Percentiles rank a stretch among this genome's conserved stretches.
Evolutionary conservation across 2,888 invertebrate species (phyloP).

Genomic region (Orthosia gothica): DNA sequence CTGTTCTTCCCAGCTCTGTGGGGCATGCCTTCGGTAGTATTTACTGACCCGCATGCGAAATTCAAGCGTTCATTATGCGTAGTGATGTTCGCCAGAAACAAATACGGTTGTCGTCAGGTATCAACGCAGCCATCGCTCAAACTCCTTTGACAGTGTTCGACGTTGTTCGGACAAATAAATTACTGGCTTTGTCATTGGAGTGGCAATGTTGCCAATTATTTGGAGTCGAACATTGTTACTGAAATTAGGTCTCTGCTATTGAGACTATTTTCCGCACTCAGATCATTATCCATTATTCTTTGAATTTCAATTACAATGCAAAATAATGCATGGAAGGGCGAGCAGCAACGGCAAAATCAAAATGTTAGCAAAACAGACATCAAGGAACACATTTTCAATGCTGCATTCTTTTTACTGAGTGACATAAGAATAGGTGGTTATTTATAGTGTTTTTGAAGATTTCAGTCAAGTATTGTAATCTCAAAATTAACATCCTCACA

Average conservation of each 20-base stretch:
- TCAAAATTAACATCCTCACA: not conserved
- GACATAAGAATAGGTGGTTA: not conserved
- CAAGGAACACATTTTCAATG: too few relatives aligned
- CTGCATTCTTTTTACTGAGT: too few relatives aligned
- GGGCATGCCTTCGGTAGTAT: conserved; percentile 50
- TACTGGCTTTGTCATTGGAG: conserved; percentile 10
- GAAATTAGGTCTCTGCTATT: not conserved
- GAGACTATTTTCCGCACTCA: not conserved
- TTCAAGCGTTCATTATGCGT: conserved; percentile 72
- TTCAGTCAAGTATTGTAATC: not conserved
- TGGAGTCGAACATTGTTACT: not conserved
- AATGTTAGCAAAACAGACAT: too few relatives aligned
- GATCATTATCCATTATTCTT: too few relatives aligned
- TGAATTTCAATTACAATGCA: too few relatives aligned
- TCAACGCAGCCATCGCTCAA: conserved; percentile 24
- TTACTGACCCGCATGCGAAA: conserved; percentile 75
- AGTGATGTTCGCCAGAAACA: conserved; percentile 62
- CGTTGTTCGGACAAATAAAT: conserved; percentile 17
- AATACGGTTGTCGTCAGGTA: conserved; percentile 55
- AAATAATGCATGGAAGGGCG: too few relatives aligned
- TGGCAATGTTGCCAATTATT: not conserved
- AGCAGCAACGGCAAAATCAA: too few relatives aligned
- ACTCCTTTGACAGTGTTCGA: conserved; percentile 43
- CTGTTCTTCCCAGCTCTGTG: not conserved
- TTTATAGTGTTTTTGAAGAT: not conserved